These are phyloP conservation scores for Amblyteles armatorius DNA, from an alignment of 2,888 invertebrate species.

Conservation along the genomic window DNA sequence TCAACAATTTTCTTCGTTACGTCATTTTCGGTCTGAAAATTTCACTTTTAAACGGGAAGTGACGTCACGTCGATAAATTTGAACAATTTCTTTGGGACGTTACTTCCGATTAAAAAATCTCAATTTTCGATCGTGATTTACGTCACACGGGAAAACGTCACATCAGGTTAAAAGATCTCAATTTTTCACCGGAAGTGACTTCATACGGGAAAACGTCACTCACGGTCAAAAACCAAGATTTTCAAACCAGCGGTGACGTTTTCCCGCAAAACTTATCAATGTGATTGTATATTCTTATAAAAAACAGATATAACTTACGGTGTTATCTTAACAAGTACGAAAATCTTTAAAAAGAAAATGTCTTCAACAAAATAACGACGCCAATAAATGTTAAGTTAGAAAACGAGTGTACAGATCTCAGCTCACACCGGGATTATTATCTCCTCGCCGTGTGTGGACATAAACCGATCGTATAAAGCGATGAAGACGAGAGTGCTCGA, in stretches of 20 bases:
- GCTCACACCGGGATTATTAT: conserved; percentile 9
- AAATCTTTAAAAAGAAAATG: background rate
- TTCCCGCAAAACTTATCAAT: background rate
- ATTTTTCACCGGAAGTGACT: too few relatives aligned
- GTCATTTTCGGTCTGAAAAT: too few relatives aligned
- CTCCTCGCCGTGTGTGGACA: background rate
- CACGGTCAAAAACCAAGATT: too few relatives aligned
- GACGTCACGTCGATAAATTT: too few relatives aligned
- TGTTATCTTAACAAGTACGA: background rate
- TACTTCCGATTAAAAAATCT: too few relatives aligned
- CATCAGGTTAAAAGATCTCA: too few relatives aligned
- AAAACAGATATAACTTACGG: background rate
- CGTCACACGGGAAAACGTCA: too few relatives aligned
- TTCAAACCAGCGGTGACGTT: background rate
- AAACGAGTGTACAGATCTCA: conserved; percentile 15
- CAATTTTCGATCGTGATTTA: too few relatives aligned
- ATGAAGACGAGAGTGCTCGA: conserved; percentile 30
- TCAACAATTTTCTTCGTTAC: too few relatives aligned
- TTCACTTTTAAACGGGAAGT: too few relatives aligned
- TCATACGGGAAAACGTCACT: too few relatives aligned
- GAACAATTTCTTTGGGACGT: too few relatives aligned
- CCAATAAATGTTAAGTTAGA: background rate
- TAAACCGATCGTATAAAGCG: conserved; percentile 19
- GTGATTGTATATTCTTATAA: background rate
- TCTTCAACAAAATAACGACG: background rate